These are phyloP conservation scores for Lochmaea capreae DNA, from an alignment of 2,888 invertebrate genomes.

Conservation along the genomic window DNA sequence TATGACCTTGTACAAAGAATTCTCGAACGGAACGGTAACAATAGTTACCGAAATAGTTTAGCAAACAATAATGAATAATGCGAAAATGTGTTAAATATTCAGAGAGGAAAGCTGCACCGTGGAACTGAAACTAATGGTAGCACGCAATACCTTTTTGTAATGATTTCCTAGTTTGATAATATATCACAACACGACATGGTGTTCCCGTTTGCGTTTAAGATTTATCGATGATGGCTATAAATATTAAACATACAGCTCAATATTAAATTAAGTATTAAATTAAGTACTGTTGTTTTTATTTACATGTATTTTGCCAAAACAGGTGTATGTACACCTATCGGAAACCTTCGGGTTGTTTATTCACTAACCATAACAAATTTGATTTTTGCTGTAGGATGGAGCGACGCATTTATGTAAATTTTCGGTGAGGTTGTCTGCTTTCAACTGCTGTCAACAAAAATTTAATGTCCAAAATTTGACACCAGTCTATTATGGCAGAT, in stretches of 20 bases:
- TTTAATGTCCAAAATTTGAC: too few species aligned
- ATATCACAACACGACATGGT: conserved; percentile 31
- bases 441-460: too few species aligned
- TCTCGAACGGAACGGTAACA: not conserved
- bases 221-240: conserved; percentile 33
- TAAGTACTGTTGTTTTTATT: too few species aligned
- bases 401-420: too few species aligned
- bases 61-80: conserved; percentile 12
- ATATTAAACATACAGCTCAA: conserved; percentile 21
- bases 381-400: too few species aligned
- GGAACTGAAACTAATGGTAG: conserved; percentile 14
- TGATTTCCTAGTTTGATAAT: conserved; percentile 32
- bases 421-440: too few species aligned
- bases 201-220: conserved; percentile 25
- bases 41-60: conserved; percentile 8
- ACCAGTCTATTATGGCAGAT: too few species aligned
- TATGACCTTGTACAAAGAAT: not conserved
- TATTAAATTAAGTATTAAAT: too few species aligned
- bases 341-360: too few species aligned
- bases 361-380: too few species aligned
- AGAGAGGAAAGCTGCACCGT: conserved; percentile 7
- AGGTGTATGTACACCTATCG: too few species aligned
- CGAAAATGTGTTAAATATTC: conserved; percentile 20
- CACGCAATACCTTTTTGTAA: conserved; percentile 37
- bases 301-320: too few species aligned